Evolutionary conservation across 2,888 invertebrate species (phyloP).

Genomic region (Pinctada fucata): DNA sequence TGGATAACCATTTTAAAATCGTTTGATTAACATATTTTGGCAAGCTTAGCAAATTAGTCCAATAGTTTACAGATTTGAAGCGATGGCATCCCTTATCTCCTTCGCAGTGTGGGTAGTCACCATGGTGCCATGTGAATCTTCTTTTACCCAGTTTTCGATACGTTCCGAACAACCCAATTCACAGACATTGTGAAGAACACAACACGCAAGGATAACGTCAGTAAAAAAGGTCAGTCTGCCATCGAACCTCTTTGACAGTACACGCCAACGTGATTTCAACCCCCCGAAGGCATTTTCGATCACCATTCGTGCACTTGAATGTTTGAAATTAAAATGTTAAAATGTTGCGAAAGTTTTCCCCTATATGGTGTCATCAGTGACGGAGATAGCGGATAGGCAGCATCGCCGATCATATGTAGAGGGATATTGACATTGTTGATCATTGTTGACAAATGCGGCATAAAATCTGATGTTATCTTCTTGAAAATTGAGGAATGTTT

Average conservation of each 20-base stretch:
- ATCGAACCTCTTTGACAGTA: not conserved
- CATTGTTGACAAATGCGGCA: not conserved
- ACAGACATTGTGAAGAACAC: not conserved
- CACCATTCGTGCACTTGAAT: not conserved
- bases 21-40: no score
- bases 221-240: slow-evolving; percentile 1
- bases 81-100: no score
- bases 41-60: no score
- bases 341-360: not conserved
- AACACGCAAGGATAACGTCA: not conserved
- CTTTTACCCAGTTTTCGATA: no score
- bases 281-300: slow-evolving; percentile 7
- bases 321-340: no score
- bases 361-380: not conserved
- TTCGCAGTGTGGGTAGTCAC: no score
- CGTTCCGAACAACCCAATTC: not conserved
- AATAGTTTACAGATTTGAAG: no score
- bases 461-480: not conserved
- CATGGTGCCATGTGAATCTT: no score
- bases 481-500: slow-evolving; percentile 10
- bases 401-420: not conserved
- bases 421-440: not conserved
- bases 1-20: no score
- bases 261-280: not conserved
- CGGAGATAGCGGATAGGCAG: slow-evolving; percentile 4